Evolutionary conservation across 2,888 invertebrate species (phyloP).

Genomic region (Tuta absoluta): DNA sequence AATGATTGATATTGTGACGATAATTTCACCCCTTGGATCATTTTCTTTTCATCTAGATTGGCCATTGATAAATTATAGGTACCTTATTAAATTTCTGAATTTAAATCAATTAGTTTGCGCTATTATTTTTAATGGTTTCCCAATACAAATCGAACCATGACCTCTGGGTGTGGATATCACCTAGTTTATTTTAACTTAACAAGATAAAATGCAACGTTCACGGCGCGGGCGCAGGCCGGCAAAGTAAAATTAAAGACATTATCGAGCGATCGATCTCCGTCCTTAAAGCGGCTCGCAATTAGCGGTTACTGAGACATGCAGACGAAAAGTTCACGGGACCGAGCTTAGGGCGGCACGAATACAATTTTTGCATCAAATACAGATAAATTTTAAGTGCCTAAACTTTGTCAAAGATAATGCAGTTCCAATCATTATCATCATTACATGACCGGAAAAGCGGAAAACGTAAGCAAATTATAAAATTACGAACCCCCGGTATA

Average conservation of each 20-base stretch:
- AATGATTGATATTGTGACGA: too few relatives aligned
- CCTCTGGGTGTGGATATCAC: neutral
- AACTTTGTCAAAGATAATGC: too few relatives aligned
- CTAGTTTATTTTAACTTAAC: slow-evolving; percentile 48
- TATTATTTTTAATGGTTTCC: neutral
- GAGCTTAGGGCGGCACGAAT: neutral
- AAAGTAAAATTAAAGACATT: slow-evolving; percentile 61
- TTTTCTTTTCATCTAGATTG: too few relatives aligned
- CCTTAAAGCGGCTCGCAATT: slow-evolving; percentile 71
- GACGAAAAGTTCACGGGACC: slow-evolving; percentile 35
- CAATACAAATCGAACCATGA: neutral
- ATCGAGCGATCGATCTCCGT: slow-evolving; percentile 74
- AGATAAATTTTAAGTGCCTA: too few relatives aligned
- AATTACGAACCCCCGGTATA: too few relatives aligned
- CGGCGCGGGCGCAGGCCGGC: slow-evolving; percentile 57
- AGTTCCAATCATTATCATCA: too few relatives aligned
- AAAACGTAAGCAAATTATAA: too few relatives aligned
- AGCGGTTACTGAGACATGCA: slow-evolving; percentile 46
- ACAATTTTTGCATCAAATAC: neutral
- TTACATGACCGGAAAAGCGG: too few relatives aligned
- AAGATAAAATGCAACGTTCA: slow-evolving; percentile 58
- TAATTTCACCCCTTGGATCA: too few relatives aligned
- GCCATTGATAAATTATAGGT: too few relatives aligned
- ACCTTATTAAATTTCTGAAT: too few relatives aligned
- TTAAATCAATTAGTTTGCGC: neutral